Evolutionary conservation across 1,140 invertebrate genomes (phyloP).

Genomic region (Penaeus chinensis): DNA sequence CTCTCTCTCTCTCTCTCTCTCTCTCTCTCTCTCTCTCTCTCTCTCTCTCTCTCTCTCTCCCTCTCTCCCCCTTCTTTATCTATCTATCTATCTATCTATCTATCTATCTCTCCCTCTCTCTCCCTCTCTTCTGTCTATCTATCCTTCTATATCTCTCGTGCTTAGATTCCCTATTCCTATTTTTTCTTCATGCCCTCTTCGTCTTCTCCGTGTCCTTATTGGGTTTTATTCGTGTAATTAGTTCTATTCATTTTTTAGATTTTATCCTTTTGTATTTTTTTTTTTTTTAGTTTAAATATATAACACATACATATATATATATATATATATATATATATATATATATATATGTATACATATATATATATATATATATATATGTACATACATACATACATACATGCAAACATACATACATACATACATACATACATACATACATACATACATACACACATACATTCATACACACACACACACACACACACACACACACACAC

Average conservation of each 20-base stretch:
- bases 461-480: neutral
- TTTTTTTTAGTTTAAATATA: neutral
- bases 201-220: neutral
- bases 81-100: no score
- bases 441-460: neutral
- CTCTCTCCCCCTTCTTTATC: neutral
- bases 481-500: no score
- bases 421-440: neutral
- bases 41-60: neutral
- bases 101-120: no score
- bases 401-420: no score
- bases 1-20: neutral
- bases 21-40: no score
- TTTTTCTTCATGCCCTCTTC: no score
- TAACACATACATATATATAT: constrained; percentile 1
- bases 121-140: no score
- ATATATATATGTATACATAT: constrained; percentile 11
- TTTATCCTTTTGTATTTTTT: neutral
- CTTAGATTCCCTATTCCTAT: no score
- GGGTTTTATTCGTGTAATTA: neutral
- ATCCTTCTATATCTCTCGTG: no score
- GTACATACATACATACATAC: neutral
- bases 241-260: neutral
- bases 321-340: no score
- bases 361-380: constrained; percentile 2